Base-by-base conservation (phyloP, 1,140 invertebrate species). In the Triops longicaudatus region DNA sequence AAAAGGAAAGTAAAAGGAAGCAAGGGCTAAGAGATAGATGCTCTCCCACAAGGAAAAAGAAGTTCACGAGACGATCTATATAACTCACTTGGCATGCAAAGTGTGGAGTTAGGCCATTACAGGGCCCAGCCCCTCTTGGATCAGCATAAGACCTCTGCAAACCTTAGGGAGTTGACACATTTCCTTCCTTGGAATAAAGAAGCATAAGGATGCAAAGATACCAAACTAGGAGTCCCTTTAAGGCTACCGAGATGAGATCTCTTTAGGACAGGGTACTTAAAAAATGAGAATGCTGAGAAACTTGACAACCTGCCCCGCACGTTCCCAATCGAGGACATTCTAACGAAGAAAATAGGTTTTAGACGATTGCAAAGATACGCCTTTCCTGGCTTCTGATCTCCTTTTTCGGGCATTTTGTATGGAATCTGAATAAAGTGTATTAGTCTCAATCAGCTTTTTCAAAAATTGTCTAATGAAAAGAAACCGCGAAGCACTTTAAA, bases 111-210 rank as follows among this genome's bases (percentile, higher is more conserved):
- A 63, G 50, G 50, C 50, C 50, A 63, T 63, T 63, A 63, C 50
- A 22, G 50, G 50, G 50, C 17, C 50, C 50, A 14, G 50, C 50
- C 50, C 50, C 50, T 63, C 50, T 63, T 22, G 50, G 50, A 63
- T 63, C 50, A 63, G 50, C 50, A 63, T 63, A 63, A 63, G 50
- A 63, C 50, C 50, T 9, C 50, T 63, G 50, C 50, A 63, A 63
- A 63, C 50, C 50, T 63, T 63, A 22, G 50, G 50, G 50, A 63
- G 50, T 63, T 63, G 50, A 63, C 50, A 63, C 50, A 63, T 63
- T 63, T 63, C 50, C 50, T 63, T 63, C 50, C 10, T 63, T 63
- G 14, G 50, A 63, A 63, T 63, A 63, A 63, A 63, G 22, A 22
- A 10, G 50, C 17, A 63, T 63, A 22, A 22, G 14, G 10, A 63